phyloP scores from a whole-genome alignment of 2,888 invertebrate species.

The Atrina japonica region DNA sequence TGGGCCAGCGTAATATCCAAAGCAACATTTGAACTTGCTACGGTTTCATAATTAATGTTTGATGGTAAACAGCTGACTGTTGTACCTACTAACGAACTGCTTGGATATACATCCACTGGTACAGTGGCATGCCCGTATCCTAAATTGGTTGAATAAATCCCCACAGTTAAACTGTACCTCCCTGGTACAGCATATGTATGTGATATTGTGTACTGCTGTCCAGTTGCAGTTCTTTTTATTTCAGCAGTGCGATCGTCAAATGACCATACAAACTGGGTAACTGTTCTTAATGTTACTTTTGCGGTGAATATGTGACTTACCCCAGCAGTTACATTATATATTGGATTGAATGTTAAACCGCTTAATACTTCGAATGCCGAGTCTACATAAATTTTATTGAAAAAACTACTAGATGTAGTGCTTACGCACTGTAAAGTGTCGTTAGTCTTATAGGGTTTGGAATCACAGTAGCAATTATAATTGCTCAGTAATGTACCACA shows the following conservation, averaged over 20 bases:
- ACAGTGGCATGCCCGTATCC: slow-evolving; percentile 18
- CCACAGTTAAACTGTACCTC: slow-evolving; percentile 42
- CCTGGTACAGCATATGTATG: slow-evolving; percentile 55
- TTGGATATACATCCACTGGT: slow-evolving; percentile 7
- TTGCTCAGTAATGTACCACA: slow-evolving; percentile 28
- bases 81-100: slow-evolving; percentile 21
- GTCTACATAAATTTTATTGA: slow-evolving; percentile 14
- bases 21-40: slow-evolving; percentile 34
- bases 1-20: slow-evolving; percentile 43
- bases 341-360: slow-evolving; percentile 37
- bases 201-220: not conserved
- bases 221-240: slow-evolving; percentile 7
- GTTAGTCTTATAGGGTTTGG: slow-evolving; percentile 21
- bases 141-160: slow-evolving; percentile 28
- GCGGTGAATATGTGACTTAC: slow-evolving; percentile 38
- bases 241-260: slow-evolving; percentile 50
- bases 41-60: slow-evolving; percentile 21
- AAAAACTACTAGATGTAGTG: not conserved
- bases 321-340: slow-evolving; percentile 34
- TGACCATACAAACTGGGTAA: slow-evolving; percentile 44
- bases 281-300: slow-evolving; percentile 33
- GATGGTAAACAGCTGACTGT: slow-evolving; percentile 20
- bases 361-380: slow-evolving; percentile 29
- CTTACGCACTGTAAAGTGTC: slow-evolving; percentile 30
- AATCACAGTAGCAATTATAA: slow-evolving; percentile 27